A percentile compares a stretch with the other conserved stretches of the same genome.
phyloP scores from a whole-genome alignment of 2,113 vertebrate genomes.

The Ctenodactylus gundi region DNA sequence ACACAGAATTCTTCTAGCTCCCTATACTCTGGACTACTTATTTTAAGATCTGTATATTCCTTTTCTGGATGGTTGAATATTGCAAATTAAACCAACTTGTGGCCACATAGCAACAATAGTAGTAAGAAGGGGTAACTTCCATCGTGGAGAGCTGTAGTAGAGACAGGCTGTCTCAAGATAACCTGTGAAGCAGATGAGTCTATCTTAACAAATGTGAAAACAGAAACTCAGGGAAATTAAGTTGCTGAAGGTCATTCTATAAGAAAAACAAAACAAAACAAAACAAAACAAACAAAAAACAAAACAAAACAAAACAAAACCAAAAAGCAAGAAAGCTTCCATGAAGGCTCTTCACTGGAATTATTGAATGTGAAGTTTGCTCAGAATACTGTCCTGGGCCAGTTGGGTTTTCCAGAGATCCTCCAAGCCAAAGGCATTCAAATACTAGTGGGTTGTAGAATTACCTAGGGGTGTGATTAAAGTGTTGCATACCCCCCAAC shows the following conservation, averaged over 20 bases:
- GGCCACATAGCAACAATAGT: not conserved
- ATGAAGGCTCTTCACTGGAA: accelerated
- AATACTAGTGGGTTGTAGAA: not conserved
- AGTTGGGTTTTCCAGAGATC: not conserved
- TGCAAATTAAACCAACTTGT: not conserved
- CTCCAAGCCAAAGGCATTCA: not conserved
- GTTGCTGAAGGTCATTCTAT: not conserved
- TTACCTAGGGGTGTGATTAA: not conserved
- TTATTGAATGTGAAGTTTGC: not conserved
- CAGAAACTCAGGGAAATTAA: not conserved
- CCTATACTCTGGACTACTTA: not conserved
- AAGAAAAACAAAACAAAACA: no score
- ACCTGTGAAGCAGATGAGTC: not conserved
- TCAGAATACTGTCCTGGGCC: not conserved
- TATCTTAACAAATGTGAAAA: not conserved
- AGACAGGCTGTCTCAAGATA: not conserved
- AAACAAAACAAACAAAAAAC: no score
- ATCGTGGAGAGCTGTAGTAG: not conserved
- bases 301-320: no score
- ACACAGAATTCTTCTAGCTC: not conserved
- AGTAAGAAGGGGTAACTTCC: not conserved
- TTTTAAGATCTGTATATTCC: not conserved
- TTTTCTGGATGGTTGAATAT: not conserved
- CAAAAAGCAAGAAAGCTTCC: no score
- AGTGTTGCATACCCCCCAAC: not conserved